Evolutionary conservation across 2,797 vertebrate species (phyloP), one percentile per base, ranked within the genome.

Genomic region (Jordanella pulchra): DNA sequence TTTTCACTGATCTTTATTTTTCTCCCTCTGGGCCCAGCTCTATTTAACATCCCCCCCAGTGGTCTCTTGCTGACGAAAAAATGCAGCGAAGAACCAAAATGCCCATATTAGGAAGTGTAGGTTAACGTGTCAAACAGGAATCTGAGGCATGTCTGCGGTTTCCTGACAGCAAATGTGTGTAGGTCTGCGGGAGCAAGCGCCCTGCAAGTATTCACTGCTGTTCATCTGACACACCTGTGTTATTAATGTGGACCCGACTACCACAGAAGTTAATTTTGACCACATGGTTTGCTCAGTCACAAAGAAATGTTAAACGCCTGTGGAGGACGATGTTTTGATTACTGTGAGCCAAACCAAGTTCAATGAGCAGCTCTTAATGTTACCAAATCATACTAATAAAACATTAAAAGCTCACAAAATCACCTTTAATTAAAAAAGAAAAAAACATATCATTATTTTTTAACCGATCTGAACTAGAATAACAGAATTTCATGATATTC

Each of bases 101-200:
- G 77, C 42, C 87, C 83, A 80, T 88, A 86, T 90, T 84, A 84
- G 82, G 85, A 78, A 55, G 79, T 81, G 70, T n/a, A 86, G 81
- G 79, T 89, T 82, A 81, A 76, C 70, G 71, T 77, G 76, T 85
- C 79, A 81, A 77, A 69, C 54, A 85, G 61, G 86, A 87, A 89
- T 90, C 18, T 73, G 72, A 79, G 76, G 85, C 80, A 89, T 83
- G 81, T 74, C 47, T 85, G 86, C 61, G 86, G 84, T 84, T 91
- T 90, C 87, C 86, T 80, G 77, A 77, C 65, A 54, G 48, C 58
- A 51, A 74, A 42, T 69, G 56, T 84, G 77, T 79, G 72, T 32
- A 27, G 42, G 30, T 63, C 50, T 76, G 77, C 71, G 69, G 61
- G 51, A 55, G n/a, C 72, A 15, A 56, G 67, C 50, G 60, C 21